These are phyloP conservation scores for Acanthochromis polyacanthus DNA, from an alignment of 2,113 vertebrate genomes.

Conservation along the genomic window DNA sequence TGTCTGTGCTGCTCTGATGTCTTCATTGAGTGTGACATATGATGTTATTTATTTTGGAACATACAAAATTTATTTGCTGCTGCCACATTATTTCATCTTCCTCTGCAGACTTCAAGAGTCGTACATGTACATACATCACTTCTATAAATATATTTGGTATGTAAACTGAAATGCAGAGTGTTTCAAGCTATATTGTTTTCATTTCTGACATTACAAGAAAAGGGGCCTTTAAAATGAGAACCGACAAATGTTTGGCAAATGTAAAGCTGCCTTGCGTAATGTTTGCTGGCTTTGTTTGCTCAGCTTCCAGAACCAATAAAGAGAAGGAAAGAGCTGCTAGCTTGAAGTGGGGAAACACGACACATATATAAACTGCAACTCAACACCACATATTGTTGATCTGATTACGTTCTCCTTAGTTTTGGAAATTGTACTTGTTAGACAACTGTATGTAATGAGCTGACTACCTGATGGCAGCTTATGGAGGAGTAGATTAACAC, in stretches of 20 bases:
- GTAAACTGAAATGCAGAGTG: too few relatives aligned
- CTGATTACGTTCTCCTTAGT: conserved; percentile 8
- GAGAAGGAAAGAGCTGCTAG: neutral
- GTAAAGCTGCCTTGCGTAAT: too few relatives aligned
- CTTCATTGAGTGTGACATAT: neutral
- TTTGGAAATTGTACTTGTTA: neutral
- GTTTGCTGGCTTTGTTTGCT: too few relatives aligned
- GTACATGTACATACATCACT: too few relatives aligned
- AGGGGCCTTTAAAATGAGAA: too few relatives aligned
- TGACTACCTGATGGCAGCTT: conserved; percentile 3
- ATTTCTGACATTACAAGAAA: too few relatives aligned
- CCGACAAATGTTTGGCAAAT: too few relatives aligned
- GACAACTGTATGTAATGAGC: conserved; percentile 1
- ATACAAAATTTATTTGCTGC: neutral
- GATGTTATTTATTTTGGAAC: neutral
- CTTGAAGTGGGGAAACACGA: too few relatives aligned
- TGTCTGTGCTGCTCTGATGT: neutral
- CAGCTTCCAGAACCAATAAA: neutral
- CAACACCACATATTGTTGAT: neutral
- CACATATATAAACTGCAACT: too few relatives aligned
- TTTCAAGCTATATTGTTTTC: too few relatives aligned
- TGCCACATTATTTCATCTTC: neutral
- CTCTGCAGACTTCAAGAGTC: too few relatives aligned
- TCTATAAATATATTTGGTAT: too few relatives aligned
- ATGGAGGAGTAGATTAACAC: neutral